Evolutionary conservation across 1,140 invertebrate species (phyloP), one percentile per base, ranked within the genome.

Genomic region (Harlomillsia oculata): DNA sequence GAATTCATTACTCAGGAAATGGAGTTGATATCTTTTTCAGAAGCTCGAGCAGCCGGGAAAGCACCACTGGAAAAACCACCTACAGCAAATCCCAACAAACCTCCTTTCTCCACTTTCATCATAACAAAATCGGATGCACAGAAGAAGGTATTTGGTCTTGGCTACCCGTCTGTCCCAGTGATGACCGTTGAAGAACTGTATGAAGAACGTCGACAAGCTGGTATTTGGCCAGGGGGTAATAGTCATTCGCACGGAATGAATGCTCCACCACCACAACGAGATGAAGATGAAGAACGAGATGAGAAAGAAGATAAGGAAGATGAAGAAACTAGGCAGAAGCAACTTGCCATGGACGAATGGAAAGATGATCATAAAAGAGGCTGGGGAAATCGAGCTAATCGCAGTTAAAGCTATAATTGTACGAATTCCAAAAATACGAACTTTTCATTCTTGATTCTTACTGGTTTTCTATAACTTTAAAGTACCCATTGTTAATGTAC

Each of bases 121-220:
- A 90, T 98, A 26, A 95, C 94, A 0, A 82, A 82, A 66, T 84
- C 93, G 73, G 81, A 80, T 32, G 57, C 87, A 0, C 92, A 97
- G 73, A 97, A 97, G 72, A 79, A 89, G 59, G 87, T 98, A 2
- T 96, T 82, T 75, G 96, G 96, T 6, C 73, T 83, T 34, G 96
- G 95, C 0, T 99, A 98, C 78, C 94, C 94, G 1, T 84, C 87
- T 68, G 69, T 97, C 53, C 93, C 95, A 1, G 82, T 87, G 1
- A 76, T 93, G 73, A 92, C 90, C 0, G 85, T 99, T 0, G 83
- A 96, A 67, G 94, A 98, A 72, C 97, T 97, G 74, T 97, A 95
- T 72, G 83, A 95, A 43, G 79, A 95, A 72, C 79, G 90, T 64
- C 80, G 90, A 1, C 74, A 77, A 52, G 84, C 87, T 44, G 89